Percentiles rank a stretch among this genome's conserved stretches.
These are phyloP conservation scores for Chymomyza costata DNA, from an alignment of 1,140 invertebrate genomes.

Conservation along the genomic window DNA sequence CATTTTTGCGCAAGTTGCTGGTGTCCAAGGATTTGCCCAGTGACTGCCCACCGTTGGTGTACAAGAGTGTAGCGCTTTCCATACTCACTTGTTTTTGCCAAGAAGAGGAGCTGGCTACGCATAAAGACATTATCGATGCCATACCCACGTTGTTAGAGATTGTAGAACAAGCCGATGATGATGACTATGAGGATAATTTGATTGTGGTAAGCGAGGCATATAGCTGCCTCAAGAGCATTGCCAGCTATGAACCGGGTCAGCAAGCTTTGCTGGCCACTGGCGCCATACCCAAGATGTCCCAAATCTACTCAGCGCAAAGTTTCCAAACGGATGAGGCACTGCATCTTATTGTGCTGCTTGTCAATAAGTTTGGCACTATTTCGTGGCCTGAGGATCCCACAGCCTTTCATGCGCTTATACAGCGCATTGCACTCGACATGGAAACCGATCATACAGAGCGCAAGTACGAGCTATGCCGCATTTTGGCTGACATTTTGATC, in stretches of 20 bases:
- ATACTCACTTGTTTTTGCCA: constrained; percentile 88
- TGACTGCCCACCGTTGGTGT: constrained; percentile 89
- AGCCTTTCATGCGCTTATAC: constrained; percentile 87
- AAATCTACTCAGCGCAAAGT: constrained; percentile 89
- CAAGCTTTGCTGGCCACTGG: constrained; percentile 85
- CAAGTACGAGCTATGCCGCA: constrained; percentile 89
- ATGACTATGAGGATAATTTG: constrained; percentile 88
- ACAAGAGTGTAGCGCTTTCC: constrained; percentile 91
- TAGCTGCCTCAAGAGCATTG: constrained; percentile 87
- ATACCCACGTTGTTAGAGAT: constrained; percentile 89
- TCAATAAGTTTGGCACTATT: constrained; percentile 80
- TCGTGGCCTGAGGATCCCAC: constrained; percentile 85
- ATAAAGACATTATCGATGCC: constrained; percentile 87
- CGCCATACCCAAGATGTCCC: constrained; percentile 86
- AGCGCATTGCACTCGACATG: constrained; percentile 90
- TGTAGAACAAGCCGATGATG: constrained; percentile 86
- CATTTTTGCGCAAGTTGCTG: constrained; percentile 88
- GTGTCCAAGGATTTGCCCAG: constrained; percentile 83
- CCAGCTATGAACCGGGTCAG: constrained; percentile 83
- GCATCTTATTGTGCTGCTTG: constrained; percentile 84
- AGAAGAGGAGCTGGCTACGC: constrained; percentile 85
- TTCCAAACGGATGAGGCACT: constrained; percentile 91
- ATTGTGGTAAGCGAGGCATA: constrained; percentile 93
- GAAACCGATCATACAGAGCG: constrained; percentile 89
- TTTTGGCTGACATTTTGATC: constrained; percentile 84